phyloP scores from a whole-genome alignment of 2,888 invertebrate genomes.

The Euphydryas editha region DNA sequence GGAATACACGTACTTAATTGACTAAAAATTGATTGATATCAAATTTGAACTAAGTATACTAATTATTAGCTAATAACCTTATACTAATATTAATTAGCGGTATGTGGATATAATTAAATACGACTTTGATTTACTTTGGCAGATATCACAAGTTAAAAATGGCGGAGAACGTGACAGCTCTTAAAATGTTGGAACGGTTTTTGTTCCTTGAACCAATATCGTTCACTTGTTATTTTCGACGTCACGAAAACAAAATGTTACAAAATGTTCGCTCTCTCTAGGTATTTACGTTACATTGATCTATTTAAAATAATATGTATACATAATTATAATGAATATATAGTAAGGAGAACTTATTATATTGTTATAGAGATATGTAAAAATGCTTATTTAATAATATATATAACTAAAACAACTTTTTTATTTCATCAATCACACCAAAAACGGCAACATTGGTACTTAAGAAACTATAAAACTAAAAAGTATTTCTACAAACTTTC shows the following conservation, averaged over 20 bases:
- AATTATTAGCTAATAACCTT: background rate
- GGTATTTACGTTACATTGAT: constrained; percentile 18
- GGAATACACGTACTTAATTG: too few species aligned
- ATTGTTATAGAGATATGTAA: background rate
- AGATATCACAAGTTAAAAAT: background rate
- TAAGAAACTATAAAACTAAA: too few species aligned
- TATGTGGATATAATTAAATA: background rate
- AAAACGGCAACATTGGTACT: too few species aligned
- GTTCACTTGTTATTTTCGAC: constrained; percentile 14
- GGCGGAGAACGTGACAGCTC: background rate
- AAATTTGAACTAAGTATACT: too few species aligned
- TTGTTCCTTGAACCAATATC: background rate
- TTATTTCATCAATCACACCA: too few species aligned
- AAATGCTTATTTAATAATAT: too few species aligned
- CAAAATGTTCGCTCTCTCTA: constrained; percentile 14
- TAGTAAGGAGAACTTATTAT: background rate
- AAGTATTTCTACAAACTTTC: too few species aligned
- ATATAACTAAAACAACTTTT: too few species aligned
- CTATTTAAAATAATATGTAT: constrained; percentile 11
- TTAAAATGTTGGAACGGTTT: constrained; percentile 3
- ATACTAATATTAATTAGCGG: background rate
- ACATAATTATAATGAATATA: constrained; percentile 7
- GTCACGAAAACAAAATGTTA: constrained; percentile 20
- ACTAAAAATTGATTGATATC: too few species aligned
- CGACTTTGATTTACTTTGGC: background rate